Evolutionary conservation across 1,140 invertebrate species (phyloP).

Genomic region (Drosophila parvula): DNA sequence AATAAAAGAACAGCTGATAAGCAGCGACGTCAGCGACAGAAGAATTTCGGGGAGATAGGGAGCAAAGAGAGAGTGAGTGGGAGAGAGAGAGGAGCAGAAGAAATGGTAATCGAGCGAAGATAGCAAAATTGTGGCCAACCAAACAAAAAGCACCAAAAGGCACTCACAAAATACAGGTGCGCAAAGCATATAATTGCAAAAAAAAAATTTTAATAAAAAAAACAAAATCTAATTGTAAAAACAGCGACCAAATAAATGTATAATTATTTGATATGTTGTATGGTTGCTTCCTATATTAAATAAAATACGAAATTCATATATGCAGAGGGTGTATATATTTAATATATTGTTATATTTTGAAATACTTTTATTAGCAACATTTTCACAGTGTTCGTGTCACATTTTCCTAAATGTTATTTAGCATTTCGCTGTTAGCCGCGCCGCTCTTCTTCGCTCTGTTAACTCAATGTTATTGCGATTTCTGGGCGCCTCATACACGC

Average conservation of each 20-base stretch:
- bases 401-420: background rate
- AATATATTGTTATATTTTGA: too few relatives aligned
- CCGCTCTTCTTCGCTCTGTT: background rate
- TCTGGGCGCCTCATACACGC: slow-evolving; percentile 25
- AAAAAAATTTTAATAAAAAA: background rate
- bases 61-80: background rate
- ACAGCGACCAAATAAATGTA: background rate
- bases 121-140: background rate
- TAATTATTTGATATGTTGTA: too few relatives aligned
- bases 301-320: too few relatives aligned
- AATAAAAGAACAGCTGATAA: slow-evolving; percentile 38
- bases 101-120: slow-evolving; percentile 7
- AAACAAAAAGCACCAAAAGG: background rate
- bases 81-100: background rate
- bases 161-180: background rate
- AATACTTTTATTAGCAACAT: background rate
- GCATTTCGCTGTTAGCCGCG: slow-evolving; percentile 3
- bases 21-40: slow-evolving; percentile 25
- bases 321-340: too few relatives aligned
- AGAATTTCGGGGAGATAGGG: background rate
- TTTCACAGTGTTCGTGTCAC: background rate
- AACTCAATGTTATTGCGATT: slow-evolving; percentile 7
- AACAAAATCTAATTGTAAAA: background rate
- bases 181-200: background rate
- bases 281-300: too few relatives aligned